phyloP scores from a whole-genome alignment of 2,888 invertebrate genomes.

The Panopea generosa region DNA sequence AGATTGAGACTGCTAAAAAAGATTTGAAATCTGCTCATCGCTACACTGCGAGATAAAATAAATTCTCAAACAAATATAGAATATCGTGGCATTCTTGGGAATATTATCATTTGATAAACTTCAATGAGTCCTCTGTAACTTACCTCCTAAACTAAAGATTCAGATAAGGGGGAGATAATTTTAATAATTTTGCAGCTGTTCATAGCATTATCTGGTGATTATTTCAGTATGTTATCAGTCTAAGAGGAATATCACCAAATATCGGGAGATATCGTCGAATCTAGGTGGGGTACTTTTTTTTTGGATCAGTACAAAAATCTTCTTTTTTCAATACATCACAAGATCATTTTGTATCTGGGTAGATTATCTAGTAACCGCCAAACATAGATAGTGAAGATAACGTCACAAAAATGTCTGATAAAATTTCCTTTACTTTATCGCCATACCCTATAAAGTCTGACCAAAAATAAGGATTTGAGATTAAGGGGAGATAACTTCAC shows the following conservation, averaged over 20 bases:
- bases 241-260: conserved; percentile 58
- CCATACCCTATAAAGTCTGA: conserved; percentile 37
- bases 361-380: conserved; percentile 53
- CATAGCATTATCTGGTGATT: conserved; percentile 58
- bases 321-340: conserved; percentile 49
- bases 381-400: conserved; percentile 48
- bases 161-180: conserved; percentile 66
- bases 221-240: conserved; percentile 61
- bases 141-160: conserved; percentile 51
- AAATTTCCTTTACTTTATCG: conserved; percentile 37
- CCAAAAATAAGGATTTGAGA: conserved; percentile 47
- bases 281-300: conserved; percentile 65
- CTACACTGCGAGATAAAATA: conserved; percentile 45
- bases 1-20: background rate
- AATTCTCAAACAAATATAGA: conserved; percentile 63
- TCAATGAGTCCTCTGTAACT: conserved; percentile 58
- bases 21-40: conserved; percentile 29
- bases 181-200: conserved; percentile 70
- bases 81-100: conserved; percentile 60
- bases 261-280: conserved; percentile 52
- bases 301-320: conserved; percentile 52
- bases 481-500: conserved; percentile 15
- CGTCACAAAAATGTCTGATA: conserved; percentile 38
- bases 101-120: conserved; percentile 65
- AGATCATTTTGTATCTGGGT: conserved; percentile 36